Percentiles rank a stretch among this genome's conserved stretches.
phyloP scores from a whole-genome alignment of 2,113 vertebrate genomes.

The Atrichornis clamosus region DNA sequence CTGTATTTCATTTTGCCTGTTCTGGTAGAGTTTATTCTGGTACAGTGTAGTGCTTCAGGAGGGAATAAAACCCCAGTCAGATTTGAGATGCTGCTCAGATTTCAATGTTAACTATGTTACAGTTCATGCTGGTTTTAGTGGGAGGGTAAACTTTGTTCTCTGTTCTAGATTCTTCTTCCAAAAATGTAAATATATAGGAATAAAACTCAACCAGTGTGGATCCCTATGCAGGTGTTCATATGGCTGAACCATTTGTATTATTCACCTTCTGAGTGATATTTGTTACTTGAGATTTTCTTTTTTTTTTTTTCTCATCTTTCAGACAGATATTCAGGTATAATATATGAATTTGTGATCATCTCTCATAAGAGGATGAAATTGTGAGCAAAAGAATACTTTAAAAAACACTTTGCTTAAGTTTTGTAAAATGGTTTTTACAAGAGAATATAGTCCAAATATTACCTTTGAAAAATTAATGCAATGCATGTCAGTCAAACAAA shows the following conservation, averaged over 20 bases:
- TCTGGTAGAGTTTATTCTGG: background rate
- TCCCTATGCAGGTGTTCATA: background rate
- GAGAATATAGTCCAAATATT: background rate
- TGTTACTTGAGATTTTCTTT: background rate
- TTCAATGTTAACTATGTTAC: background rate
- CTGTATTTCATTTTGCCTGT: background rate
- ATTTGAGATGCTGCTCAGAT: background rate
- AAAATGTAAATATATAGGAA: background rate
- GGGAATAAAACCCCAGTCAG: background rate
- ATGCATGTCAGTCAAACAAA: background rate
- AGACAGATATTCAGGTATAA: background rate
- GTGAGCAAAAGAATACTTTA: background rate
- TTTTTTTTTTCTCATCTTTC: background rate
- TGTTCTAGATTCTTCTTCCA: background rate
- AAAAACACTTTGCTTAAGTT: background rate
- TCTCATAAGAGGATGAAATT: background rate
- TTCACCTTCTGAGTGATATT: background rate
- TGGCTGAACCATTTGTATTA: background rate
- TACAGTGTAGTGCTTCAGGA: background rate
- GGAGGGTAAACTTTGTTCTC: background rate
- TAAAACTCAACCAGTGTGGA: background rate
- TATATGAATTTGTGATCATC: background rate
- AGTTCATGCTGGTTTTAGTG: background rate
- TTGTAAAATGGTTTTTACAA: background rate
- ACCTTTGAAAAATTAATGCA: background rate